Conservation (phyloP, 2,888 invertebrate genomes). For the Graphium colonna region DNA sequence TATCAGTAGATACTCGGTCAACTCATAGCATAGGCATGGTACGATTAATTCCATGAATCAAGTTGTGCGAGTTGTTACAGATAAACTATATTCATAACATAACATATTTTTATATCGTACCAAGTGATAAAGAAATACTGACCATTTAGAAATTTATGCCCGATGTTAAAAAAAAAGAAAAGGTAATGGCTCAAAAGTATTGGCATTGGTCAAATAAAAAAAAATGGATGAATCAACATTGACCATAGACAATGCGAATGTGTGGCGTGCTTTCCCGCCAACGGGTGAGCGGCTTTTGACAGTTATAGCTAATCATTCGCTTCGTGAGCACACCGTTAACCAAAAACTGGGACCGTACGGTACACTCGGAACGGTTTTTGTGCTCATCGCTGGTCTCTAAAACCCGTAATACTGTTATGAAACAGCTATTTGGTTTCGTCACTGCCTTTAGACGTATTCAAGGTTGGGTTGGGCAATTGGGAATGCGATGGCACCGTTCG, state of each 20-base stretch:
- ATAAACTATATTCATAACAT: neutral
- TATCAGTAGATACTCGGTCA: conserved; percentile 5
- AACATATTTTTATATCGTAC: neutral
- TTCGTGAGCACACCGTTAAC: conserved; percentile 67
- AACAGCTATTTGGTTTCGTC: conserved; percentile 66
- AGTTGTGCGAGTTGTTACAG: neutral
- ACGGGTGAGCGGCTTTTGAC: conserved; percentile 55
- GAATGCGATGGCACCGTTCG: conserved; percentile 3
- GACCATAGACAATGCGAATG: conserved; percentile 45
- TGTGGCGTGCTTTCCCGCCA: conserved; percentile 34
- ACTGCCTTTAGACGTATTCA: conserved; percentile 41
- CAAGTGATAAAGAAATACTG: neutral
- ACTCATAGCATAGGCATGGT: neutral
- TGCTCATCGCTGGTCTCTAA: conserved; percentile 57
- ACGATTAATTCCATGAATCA: conserved; percentile 4
- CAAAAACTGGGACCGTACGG: conserved; percentile 74
- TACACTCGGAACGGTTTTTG: conserved; percentile 64
- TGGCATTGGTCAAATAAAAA: neutral
- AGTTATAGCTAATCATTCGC: conserved; percentile 73
- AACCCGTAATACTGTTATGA: conserved; percentile 75
- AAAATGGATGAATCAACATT: neutral
- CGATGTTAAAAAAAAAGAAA: no score
- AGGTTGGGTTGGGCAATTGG: conserved; percentile 47
- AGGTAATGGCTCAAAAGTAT: neutral
- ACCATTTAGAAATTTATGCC: neutral